Evolutionary conservation across 2,113 vertebrate species (phyloP), one percentile per base, ranked within the genome.

Genomic region (Centrocercus urophasianus): DNA sequence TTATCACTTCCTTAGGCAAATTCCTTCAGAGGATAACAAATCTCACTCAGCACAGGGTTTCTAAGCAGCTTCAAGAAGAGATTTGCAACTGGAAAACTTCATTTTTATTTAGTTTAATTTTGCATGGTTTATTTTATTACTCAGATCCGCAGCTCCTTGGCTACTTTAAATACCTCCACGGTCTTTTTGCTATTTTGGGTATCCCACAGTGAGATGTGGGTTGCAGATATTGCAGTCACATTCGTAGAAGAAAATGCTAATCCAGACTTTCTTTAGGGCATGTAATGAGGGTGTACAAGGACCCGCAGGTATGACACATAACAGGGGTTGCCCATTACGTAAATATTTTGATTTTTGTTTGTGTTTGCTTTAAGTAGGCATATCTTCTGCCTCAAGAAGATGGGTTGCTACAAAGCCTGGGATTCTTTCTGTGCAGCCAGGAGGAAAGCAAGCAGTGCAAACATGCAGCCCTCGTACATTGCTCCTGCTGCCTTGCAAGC

Each of bases 1-100:
- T 96, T 88, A 83, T 93, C 60, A 6, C 85, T 95, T 96, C 93
- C 90, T 72, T 70, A 40, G 88, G 91, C 93, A 66, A 79, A 89
- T 91, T 91, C 78, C 88, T 73, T 57, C 54, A 0, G 4, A 1
- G 85, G 82, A 10, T 80, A 89, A 60, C 38, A 69, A n/a, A 63
- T 54, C 78, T 61, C 28, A 3, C 43, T 90, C 1, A 18, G 82
- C 67, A 45, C 8, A 10, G n/a, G 45, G 17, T 88, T 94, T 83
- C 67, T 54, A 15, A 2, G 5, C 60, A 5, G 11, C 48, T 66
- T 45, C 72, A 24, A 65, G 20, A 36, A 32, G 72, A 59, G 50
- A 10, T 20, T 71, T 2, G 7, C 80, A 34, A 71, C 20, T 17
- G 56, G 61, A 83, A 90, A 77, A 32, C n/a, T 40, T 38, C 13